Evolutionary conservation across 2,888 invertebrate genomes (phyloP).

Genomic region (Apotomis betuletana): DNA sequence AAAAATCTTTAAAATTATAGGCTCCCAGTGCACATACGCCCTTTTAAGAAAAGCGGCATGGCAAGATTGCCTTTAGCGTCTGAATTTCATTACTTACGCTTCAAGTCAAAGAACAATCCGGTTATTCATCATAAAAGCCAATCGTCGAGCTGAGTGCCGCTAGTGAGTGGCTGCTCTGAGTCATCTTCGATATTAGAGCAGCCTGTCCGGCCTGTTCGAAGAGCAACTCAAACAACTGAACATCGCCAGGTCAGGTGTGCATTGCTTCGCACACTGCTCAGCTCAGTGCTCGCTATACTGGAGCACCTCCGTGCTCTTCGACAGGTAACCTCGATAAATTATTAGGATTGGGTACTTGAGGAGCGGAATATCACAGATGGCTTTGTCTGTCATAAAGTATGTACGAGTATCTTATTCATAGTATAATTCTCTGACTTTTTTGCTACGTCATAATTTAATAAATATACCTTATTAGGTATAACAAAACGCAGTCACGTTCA

Average conservation of each 20-base stretch:
- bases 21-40: not conserved
- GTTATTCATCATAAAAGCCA: not conserved
- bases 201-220: not conserved
- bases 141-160: not conserved
- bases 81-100: slow-evolving; percentile 6
- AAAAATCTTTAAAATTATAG: not conserved
- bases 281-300: too few relatives aligned
- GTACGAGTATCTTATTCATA: too few relatives aligned
- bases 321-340: too few relatives aligned
- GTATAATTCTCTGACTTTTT: too few relatives aligned
- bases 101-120: not conserved
- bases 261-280: too few relatives aligned
- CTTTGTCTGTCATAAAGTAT: too few relatives aligned
- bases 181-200: not conserved
- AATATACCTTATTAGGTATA: too few relatives aligned
- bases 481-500: too few relatives aligned
- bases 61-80: not conserved
- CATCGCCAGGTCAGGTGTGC: not conserved
- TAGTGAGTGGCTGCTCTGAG: not conserved
- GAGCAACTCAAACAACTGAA: not conserved
- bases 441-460: too few relatives aligned
- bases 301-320: too few relatives aligned
- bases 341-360: too few relatives aligned
- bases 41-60: not conserved
- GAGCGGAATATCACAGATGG: too few relatives aligned